These are phyloP conservation scores for Geotrupes spiniger DNA, from an alignment of 2,888 invertebrate genomes.

Conservation along the genomic window DNA sequence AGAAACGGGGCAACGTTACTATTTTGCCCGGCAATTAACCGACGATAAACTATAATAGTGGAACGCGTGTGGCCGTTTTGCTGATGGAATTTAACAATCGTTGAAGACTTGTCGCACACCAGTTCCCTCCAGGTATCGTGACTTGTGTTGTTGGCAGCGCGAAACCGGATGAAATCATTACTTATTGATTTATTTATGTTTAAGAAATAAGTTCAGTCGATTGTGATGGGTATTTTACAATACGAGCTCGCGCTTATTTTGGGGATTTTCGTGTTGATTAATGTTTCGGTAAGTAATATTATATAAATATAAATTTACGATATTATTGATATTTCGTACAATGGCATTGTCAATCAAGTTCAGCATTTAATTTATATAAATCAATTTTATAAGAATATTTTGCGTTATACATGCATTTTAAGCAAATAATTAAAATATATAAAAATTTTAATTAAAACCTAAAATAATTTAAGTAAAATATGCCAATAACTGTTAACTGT, in stretches of 20 bases:
- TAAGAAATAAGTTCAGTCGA: neutral
- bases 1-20: no score
- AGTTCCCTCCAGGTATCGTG: slow-evolving; percentile 3
- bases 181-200: slow-evolving; percentile 1
- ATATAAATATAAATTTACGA: no score
- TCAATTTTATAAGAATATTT: no score
- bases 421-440: no score
- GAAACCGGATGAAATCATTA: neutral
- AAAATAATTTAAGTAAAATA: no score
- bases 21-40: slow-evolving; percentile 17
- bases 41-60: slow-evolving; percentile 8
- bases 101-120: slow-evolving; percentile 3
- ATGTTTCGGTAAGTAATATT: neutral
- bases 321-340: no score
- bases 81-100: slow-evolving; percentile 6
- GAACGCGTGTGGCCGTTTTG: slow-evolving; percentile 5
- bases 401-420: no score
- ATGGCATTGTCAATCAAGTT: no score
- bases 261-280: neutral
- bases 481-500: no score
- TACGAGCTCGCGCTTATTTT: neutral
- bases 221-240: slow-evolving; percentile 1
- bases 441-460: no score
- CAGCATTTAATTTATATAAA: no score
- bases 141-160: neutral